phyloP scores from a whole-genome alignment of 2,888 invertebrate genomes.

The Dendrolimus pini region DNA sequence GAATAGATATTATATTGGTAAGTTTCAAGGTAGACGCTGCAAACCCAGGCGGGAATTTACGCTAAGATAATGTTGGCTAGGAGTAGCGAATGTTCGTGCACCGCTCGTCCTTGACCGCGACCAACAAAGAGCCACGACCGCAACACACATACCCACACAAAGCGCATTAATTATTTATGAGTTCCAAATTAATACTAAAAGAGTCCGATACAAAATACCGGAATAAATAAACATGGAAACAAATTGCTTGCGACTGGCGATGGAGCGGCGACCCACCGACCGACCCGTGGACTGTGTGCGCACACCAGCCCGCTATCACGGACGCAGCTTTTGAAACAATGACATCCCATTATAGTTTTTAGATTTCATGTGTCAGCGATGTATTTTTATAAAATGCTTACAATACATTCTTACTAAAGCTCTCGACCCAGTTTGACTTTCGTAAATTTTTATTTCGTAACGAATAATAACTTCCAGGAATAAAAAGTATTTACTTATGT shows the following conservation, averaged over 20 bases:
- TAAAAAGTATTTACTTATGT: too few relatives aligned
- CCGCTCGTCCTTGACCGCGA: constrained; percentile 51
- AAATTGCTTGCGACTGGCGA: constrained; percentile 45
- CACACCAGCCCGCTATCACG: constrained; percentile 19
- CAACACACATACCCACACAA: constrained; percentile 36
- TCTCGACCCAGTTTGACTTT: too few relatives aligned
- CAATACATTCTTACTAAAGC: too few relatives aligned
- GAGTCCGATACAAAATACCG: constrained; percentile 46
- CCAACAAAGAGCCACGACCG: constrained; percentile 35
- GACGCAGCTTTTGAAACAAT: constrained; percentile 31
- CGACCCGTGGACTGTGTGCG: constrained; percentile 8
- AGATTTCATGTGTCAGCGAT: constrained; percentile 23
- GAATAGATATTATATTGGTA: too few relatives aligned
- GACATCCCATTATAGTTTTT: constrained; percentile 29
- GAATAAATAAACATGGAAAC: constrained; percentile 64
- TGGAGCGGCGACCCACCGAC: constrained; percentile 12
- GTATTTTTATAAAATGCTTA: constrained; percentile 4
- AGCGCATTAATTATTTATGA: constrained; percentile 64
- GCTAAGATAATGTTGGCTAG: constrained; percentile 5
- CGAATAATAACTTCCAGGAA: too few relatives aligned
- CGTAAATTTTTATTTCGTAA: too few relatives aligned
- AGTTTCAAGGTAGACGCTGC: too few relatives aligned
- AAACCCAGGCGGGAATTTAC: too few relatives aligned
- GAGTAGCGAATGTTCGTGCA: constrained; percentile 32
- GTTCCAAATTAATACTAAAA: constrained; percentile 65